These are phyloP conservation scores for Antigone vipio DNA, from an alignment of 2,113 vertebrate species.

Conservation along the genomic window DNA sequence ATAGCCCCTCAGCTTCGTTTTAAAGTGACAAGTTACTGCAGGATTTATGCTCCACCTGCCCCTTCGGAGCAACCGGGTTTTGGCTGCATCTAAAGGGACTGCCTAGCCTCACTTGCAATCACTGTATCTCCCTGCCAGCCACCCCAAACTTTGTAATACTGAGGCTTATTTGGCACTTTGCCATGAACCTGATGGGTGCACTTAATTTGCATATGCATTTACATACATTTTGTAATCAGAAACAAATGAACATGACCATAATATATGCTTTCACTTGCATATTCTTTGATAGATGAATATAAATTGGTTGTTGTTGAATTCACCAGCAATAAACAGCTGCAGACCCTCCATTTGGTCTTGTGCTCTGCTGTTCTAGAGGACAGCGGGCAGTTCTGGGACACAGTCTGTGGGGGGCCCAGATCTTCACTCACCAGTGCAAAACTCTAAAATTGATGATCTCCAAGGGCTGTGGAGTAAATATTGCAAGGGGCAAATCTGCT, in stretches of 20 bases:
- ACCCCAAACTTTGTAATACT: background rate
- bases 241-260: constrained; percentile 67
- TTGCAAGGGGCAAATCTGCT: background rate
- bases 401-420: background rate
- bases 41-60: constrained; percentile 35
- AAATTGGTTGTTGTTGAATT: constrained; percentile 32
- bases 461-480: background rate
- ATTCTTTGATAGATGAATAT: constrained; percentile 58
- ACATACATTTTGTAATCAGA: constrained; percentile 77
- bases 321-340: constrained; percentile 29
- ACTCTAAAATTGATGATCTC: background rate
- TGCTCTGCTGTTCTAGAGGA: background rate
- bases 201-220: constrained; percentile 64
- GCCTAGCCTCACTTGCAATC: background rate
- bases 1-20: constrained; percentile 41
- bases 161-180: constrained; percentile 46
- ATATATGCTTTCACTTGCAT: constrained; percentile 65
- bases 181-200: constrained; percentile 56
- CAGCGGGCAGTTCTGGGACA: background rate
- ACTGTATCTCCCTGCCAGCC: background rate
- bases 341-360: background rate
- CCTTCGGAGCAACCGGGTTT: background rate
- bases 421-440: background rate
- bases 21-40: constrained; percentile 55
- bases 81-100: background rate